These are phyloP conservation scores for Metacarcinus magister DNA, from an alignment of 2,888 invertebrate species.

Conservation along the genomic window DNA sequence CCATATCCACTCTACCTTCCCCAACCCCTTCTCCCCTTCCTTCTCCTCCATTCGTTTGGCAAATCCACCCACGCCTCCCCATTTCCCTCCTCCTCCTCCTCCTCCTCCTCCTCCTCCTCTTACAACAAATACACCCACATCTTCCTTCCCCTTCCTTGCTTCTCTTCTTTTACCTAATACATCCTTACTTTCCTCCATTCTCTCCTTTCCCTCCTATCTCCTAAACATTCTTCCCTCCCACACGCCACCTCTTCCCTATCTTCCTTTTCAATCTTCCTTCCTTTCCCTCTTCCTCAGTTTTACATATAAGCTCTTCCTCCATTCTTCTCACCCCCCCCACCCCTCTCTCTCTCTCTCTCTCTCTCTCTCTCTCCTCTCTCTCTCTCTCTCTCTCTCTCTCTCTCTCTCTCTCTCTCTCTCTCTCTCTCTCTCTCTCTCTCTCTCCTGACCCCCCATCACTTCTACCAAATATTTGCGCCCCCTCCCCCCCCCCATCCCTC, in stretches of 20 bases:
- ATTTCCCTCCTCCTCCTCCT: background rate
- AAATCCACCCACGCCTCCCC: background rate
- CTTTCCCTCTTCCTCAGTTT: too few species aligned
- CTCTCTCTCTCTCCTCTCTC: background rate
- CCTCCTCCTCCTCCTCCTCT: conserved; percentile 17
- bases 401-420: conserved; percentile 9
- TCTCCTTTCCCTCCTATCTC: background rate
- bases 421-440: conserved; percentile 26
- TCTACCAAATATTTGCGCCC: background rate
- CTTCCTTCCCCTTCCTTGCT: background rate
- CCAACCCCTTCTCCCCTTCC: background rate
- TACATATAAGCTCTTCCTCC: too few species aligned
- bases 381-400: background rate
- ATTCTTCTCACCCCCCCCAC: background rate
- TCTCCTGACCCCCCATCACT: background rate
- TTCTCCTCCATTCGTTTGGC: background rate
- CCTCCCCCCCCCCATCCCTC: background rate
- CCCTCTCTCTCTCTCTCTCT: background rate
- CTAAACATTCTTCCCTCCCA: background rate
- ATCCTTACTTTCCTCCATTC: background rate
- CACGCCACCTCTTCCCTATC: background rate
- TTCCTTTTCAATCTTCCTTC: background rate
- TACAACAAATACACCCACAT: background rate
- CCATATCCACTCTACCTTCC: background rate
- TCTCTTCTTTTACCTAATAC: background rate